Base-by-base conservation (phyloP, 2,113 vertebrate genomes). In the Mastomys coucha region DNA sequence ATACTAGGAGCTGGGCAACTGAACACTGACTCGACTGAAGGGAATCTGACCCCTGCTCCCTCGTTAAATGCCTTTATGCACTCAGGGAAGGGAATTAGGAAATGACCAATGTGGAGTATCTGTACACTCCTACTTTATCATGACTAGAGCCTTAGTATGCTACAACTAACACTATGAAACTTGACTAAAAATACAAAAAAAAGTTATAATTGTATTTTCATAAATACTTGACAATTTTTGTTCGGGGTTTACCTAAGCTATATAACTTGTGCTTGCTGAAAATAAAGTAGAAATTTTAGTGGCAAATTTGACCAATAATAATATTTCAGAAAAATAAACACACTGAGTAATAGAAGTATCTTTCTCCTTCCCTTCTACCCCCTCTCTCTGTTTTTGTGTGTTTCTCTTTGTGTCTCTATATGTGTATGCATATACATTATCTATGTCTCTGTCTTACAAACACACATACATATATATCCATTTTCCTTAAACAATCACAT, bases 281-380 rank as follows among this genome's bases (percentile, higher is more conserved):
- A 81, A 91, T 9, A 81, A 6, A 7, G 90, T 86, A 77, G 65
- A 94, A 69, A 10, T 28, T 94, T 3, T 94, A n/a, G 95, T 81
- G 31, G 28, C 12, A 7, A 5, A n/a, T 94, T 31, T 65, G 60
- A 78, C 2, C 63, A 88, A 67, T 93, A 84, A 63, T 95, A 81
- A n/a, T 97, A 78, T 96, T 98, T 96, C 63, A 97, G 95, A 96
- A 84, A 96, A 86, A 65, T 26, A 98, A 97, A 95, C 88, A 98
- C 42, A 42, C 9, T 39, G 8, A 75, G 7, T 39, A 73, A 42
- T 3, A 36, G 69, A 70, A 70, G 33, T 14, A 70, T 70, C 13
- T 67, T 7, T 33, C 17, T 69, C 28, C 12, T 22, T 39, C 6
- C 3, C 89, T 58, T 91, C 33, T 60, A 33, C 51, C 80, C 19